Base-by-base conservation (phyloP, 2,888 invertebrate genomes). In the Standfussiana lucernea region DNA sequence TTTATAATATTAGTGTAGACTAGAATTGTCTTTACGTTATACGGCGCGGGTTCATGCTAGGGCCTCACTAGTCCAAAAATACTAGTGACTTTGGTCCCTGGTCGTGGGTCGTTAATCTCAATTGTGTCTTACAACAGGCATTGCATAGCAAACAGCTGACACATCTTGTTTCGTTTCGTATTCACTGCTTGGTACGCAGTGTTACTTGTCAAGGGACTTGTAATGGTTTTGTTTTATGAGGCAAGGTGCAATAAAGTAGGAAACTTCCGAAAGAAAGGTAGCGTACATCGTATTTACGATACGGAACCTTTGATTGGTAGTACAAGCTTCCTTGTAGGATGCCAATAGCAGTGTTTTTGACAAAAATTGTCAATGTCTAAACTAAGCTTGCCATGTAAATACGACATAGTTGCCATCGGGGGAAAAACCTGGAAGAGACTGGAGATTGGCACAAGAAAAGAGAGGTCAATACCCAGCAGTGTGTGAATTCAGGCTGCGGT, bases 51-150 rank as follows among this genome's bases (percentile, higher is more conserved):
- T 21, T 35, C 35, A 35, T 21, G 59, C 21, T 21, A 32, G 32
- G 1, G 1, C 59, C 8, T 64, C 64, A 7, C 15, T 45, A 40
- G 56, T 37, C 40, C 62, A 72, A 84, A 80, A 62, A 77, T 70
- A 77, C 72, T n/a, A 40, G 53, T 35, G 61, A 28, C 45, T 68
- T 40, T 45, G 50, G 47, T 28, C 62, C 8, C 32, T 24, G 2
- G 35, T 18, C 6, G n/a, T 40, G 24, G 72, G 62, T 72, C 83
- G 68, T 84, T 78, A 72, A 82, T 85, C 83, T 84, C 85, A 85
- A 85, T 84, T 72, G 69, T 37, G 73, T 24, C 72, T 40, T n/a
- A 75, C 35, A 42, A 28, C 82, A 66, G 47, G 68, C 61, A 69
- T 50, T 81, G 83, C 83, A 84, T 84, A 84, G 72, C 64, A 85